These are phyloP conservation scores for Proteles cristata DNA, from an alignment of 2,113 vertebrate genomes.

Conservation along the genomic window DNA sequence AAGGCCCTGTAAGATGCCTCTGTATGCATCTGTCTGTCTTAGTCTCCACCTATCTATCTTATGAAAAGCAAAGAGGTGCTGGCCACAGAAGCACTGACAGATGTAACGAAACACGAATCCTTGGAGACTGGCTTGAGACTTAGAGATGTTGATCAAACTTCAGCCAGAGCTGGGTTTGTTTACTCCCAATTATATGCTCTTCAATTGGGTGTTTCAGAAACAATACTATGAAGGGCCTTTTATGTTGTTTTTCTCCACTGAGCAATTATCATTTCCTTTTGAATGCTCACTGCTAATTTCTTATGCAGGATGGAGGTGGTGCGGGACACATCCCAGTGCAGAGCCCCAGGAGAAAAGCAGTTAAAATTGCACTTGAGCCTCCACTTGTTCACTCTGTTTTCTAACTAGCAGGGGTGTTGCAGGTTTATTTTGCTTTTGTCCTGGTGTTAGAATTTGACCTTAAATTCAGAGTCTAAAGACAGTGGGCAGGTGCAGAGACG, in stretches of 20 bases:
- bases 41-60: background rate
- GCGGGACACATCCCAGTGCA: background rate
- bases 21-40: background rate
- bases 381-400: background rate
- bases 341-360: background rate
- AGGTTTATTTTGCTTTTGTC: background rate
- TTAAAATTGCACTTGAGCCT: background rate
- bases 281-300: constrained; percentile 35
- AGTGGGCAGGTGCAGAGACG: background rate
- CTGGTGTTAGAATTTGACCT: background rate
- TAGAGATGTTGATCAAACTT: constrained; percentile 34
- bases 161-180: constrained; percentile 23
- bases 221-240: constrained; percentile 27
- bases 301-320: background rate
- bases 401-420: background rate
- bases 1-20: background rate
- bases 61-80: background rate
- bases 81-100: background rate
- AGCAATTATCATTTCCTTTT: constrained; percentile 46
- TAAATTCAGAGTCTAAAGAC: background rate
- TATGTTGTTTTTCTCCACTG: background rate
- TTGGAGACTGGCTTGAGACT: background rate
- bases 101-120: background rate
- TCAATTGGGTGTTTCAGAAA: constrained; percentile 55
- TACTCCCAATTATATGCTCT: constrained; percentile 22